Evolutionary conservation across 23 tunicate genomes (phyloP), one percentile per base, ranked within the genome.

Genomic region (Ascidia mentula): DNA sequence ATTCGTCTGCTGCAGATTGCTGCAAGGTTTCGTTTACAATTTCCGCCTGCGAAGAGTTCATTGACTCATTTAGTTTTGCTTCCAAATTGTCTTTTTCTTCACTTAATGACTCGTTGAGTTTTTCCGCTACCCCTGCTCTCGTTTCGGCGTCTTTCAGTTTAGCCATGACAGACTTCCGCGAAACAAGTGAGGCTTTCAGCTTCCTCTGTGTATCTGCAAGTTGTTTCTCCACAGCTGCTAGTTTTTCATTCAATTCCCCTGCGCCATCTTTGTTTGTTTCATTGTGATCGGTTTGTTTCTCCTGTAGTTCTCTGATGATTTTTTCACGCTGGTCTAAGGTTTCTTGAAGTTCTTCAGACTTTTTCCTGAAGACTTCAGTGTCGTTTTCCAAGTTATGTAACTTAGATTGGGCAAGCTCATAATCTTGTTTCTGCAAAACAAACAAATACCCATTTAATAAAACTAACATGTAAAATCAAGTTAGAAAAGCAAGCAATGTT

Each of bases 171-270:
- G 81, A 73, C 40, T 90, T 90, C 39, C 96, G 75, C 18, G 96
- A 90, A 22, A 90, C 83, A 30, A 90, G 75, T 18, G 96, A 72
- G 13, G 96, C 96, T 69, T 90, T 90, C 34, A 90, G 46, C 82
- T 90, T 90, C 34, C 96, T 38, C 69, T 90, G 96, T 4, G 76
- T 46, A 59, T 90, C 96, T 72, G 76, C 17, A 34, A 90, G 32
- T 7, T 30, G 26, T 71, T 85, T 90, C 76, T 78, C 79, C 22
- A 36, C 75, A 28, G 65, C 13, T 53, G 65, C 65, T 3, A 53
- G 65, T 53, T 53, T 53, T 26, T 26, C 1, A 1, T 6, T 53
- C 28, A 53, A 26, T 3, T 53, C 13, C 22, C 24, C 65, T 1
- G 65, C 65, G 4, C 65, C 65, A 28, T 53, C 65, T 6, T n/a